Evolutionary conservation across 1,140 invertebrate genomes (phyloP).

Genomic region (Drosophila athabasca): DNA sequence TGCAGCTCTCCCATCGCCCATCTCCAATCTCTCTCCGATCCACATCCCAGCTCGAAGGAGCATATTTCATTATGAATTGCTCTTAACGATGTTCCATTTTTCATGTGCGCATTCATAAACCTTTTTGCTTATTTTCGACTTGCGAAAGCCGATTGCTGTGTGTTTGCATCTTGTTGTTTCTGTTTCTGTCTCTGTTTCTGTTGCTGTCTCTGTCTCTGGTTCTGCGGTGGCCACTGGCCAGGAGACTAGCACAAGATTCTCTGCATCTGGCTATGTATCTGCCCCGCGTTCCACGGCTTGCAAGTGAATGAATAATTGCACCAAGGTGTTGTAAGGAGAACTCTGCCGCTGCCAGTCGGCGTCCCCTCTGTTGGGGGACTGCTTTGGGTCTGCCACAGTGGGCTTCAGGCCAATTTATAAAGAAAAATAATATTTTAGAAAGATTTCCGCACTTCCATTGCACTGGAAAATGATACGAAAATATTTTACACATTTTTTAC

Average conservation of each 20-base stretch:
- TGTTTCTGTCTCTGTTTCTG: neutral
- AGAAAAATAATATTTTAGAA: neutral
- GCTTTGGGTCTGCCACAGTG: neutral
- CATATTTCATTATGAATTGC: conserved; percentile 83
- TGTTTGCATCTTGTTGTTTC: conserved; percentile 45
- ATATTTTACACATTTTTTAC: too few relatives aligned
- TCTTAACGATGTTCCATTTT: conserved; percentile 83
- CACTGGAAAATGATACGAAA: too few relatives aligned
- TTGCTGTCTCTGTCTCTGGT: neutral
- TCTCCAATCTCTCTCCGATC: neutral
- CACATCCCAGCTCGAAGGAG: conserved; percentile 3
- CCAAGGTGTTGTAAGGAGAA: conserved; percentile 62
- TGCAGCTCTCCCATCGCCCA: conserved; percentile 11
- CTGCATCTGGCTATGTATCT: neutral
- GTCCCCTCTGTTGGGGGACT: too few relatives aligned
- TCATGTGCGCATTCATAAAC: conserved; percentile 82
- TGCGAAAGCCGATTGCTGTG: conserved; percentile 48
- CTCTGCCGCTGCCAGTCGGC: neutral
- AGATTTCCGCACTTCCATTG: too few relatives aligned
- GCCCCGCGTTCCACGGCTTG: conserved; percentile 16
- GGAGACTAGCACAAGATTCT: conserved; percentile 16
- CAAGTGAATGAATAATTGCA: conserved; percentile 73
- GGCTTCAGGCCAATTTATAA: neutral
- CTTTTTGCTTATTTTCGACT: conserved; percentile 69
- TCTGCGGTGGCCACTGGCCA: conserved; percentile 12